These are phyloP conservation scores for Eustalomyia histrio DNA, from an alignment of 2,888 invertebrate species.

Conservation along the genomic window DNA sequence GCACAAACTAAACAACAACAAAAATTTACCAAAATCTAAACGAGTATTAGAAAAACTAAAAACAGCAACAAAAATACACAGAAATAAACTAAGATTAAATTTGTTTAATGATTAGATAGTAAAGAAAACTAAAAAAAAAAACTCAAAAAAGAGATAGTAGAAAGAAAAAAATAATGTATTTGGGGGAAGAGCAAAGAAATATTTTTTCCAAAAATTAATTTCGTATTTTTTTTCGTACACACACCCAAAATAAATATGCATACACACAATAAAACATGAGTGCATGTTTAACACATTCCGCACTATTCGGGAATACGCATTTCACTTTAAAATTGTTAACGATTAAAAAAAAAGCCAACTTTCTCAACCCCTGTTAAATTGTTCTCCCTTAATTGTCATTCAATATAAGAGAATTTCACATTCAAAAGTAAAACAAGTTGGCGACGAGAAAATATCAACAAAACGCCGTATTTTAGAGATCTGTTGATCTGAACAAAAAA, in stretches of 20 bases:
- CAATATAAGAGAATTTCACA: too few species aligned
- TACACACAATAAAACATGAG: constrained; percentile 14
- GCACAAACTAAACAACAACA: constrained; percentile 25
- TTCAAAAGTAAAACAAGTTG: too few species aligned
- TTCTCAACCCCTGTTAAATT: too few species aligned
- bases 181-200: constrained; percentile 23
- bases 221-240: constrained; percentile 38
- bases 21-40: background rate
- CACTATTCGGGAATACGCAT: too few species aligned
- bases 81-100: constrained; percentile 38
- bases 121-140: background rate
- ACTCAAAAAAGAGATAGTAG: background rate
- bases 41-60: constrained; percentile 4
- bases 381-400: too few species aligned
- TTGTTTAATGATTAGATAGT: constrained; percentile 44
- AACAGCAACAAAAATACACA: constrained; percentile 25
- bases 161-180: background rate
- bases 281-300: background rate
- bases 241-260: constrained; percentile 52
- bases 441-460: too few species aligned
- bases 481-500: too few species aligned
- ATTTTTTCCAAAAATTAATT: constrained; percentile 17
- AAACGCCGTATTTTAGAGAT: too few species aligned
- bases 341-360: too few species aligned
- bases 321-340: too few species aligned